A percentile compares a stretch with the other conserved stretches of the same genome.
Conservation (phyloP, 2,113 vertebrate species). For the Corythoichthys haematopterus region DNA sequence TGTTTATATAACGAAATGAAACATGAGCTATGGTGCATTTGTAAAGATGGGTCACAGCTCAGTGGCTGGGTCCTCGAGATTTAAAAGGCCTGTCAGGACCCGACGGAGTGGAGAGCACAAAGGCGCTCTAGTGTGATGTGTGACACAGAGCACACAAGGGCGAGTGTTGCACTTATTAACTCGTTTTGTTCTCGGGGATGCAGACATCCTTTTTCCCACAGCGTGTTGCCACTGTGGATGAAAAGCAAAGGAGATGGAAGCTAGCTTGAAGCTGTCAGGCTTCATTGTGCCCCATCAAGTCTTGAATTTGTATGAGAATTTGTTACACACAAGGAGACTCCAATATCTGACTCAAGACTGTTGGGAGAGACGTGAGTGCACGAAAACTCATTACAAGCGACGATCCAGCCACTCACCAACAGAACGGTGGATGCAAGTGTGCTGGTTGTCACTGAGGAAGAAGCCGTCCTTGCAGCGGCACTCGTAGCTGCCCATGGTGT, state of each 20-base stretch:
- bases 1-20: background rate
- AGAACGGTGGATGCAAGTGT: constrained; percentile 94
- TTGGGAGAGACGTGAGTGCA: background rate
- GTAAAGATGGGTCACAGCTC: constrained; percentile 49
- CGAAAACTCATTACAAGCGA: background rate
- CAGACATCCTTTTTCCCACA: constrained; percentile 76
- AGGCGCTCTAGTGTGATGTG: constrained; percentile 67
- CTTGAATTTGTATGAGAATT: constrained; percentile 59
- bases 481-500: constrained; percentile 92
- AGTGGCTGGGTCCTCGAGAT: constrained; percentile 35
- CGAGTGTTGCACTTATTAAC: constrained; percentile 65
- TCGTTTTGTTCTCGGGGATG: constrained; percentile 75
- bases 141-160: constrained; percentile 65
- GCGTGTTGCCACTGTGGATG: constrained; percentile 54
- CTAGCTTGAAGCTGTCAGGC: constrained; percentile 67
- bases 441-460: constrained; percentile 97
- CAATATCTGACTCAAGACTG: constrained; percentile 17
- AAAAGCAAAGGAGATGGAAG: constrained; percentile 60
- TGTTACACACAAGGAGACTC: constrained; percentile 35
- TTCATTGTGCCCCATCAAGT: constrained; percentile 63
- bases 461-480: constrained; percentile 91
- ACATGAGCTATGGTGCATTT: constrained; percentile 35
- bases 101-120: constrained; percentile 62
- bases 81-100: constrained; percentile 57
- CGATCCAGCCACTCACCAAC: constrained; percentile 76